A percentile compares a stretch with the other conserved stretches of the same genome.
These are phyloP conservation scores for Acleris literana DNA, from an alignment of 2,888 invertebrate species.

Conservation along the genomic window DNA sequence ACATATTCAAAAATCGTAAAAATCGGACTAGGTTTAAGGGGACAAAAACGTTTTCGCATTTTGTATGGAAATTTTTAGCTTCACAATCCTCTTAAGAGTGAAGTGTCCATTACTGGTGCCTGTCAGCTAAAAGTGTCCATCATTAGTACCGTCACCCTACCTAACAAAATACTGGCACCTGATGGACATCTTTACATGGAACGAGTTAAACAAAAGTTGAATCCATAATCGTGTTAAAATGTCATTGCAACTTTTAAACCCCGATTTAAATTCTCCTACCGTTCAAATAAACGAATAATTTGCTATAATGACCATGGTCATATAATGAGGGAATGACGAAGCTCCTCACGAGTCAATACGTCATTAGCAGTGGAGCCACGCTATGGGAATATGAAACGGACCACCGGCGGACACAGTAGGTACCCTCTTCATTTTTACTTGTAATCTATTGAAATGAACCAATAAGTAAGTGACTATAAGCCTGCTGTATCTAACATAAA, in stretches of 20 bases:
- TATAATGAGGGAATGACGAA: conserved; percentile 46
- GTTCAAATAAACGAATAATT: conserved; percentile 42
- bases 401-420: conserved; percentile 43
- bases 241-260: conserved; percentile 12
- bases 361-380: conserved; percentile 38
- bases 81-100: too few relatives aligned
- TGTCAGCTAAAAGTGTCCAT: too few relatives aligned
- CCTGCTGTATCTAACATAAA: too few relatives aligned
- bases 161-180: too few relatives aligned
- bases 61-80: too few relatives aligned
- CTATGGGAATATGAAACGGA: conserved; percentile 35
- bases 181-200: too few relatives aligned
- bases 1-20: too few relatives aligned
- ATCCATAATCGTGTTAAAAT: not conserved
- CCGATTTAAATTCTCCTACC: conserved; percentile 33
- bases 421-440: conserved; percentile 43
- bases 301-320: conserved; percentile 42
- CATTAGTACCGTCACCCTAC: too few relatives aligned
- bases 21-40: too few relatives aligned
- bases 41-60: too few relatives aligned
- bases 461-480: not conserved
- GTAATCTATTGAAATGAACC: not conserved
- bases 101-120: too few relatives aligned
- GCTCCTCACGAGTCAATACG: conserved; percentile 44
- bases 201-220: not conserved